Evolutionary conservation across 1,140 invertebrate genomes (phyloP), one percentile per base, ranked within the genome.

Genomic region (Drosophila quadrilineata): DNA sequence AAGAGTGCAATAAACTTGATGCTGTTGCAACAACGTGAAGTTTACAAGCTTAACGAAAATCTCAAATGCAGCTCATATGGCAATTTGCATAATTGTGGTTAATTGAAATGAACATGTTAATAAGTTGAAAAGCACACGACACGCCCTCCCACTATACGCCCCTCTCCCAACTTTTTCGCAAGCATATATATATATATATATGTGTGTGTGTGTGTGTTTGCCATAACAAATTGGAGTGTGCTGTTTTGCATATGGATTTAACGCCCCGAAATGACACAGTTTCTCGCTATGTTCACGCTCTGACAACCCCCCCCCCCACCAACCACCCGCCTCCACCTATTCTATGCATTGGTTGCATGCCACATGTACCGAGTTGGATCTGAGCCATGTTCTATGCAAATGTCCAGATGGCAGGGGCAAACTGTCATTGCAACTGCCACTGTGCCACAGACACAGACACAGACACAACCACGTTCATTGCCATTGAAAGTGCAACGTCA

Each of bases 21-120:
- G 52, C 53, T 57, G 43, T n/a, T n/a, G n/a, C n/a, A n/a, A n/a
- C 46, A 60, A 52, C 62, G 56, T 10, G 10, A 36, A 50, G 54
- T 33, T 65, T 50, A 50, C 54, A 57, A 16, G 52, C 59, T 35
- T 9, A 24, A 40, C 50, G 12, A 17, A 31, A 16, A 22, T 16
- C 26, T 38, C 22, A 16, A 57, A 8, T 21, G 28, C 62, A 49
- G n/a, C n/a, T 52, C 53, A n/a, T 21, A 19, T 21, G 26, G 16
- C 40, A 60, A 71, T 71, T 71, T 67, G 43, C 69, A 71, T 71
- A 68, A 71, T 68, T 63, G 64, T 46, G 57, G 64, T 63, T 71
- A 71, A 71, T 68, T 71, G 69, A 46, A 71, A 68, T 36, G 68
- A 54, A 50, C 63, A 50, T 33, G 49, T 56, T 71, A 71, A 53